Conservation (phyloP, 2,888 invertebrate species). For the Agrenia bidenticulata region DNA sequence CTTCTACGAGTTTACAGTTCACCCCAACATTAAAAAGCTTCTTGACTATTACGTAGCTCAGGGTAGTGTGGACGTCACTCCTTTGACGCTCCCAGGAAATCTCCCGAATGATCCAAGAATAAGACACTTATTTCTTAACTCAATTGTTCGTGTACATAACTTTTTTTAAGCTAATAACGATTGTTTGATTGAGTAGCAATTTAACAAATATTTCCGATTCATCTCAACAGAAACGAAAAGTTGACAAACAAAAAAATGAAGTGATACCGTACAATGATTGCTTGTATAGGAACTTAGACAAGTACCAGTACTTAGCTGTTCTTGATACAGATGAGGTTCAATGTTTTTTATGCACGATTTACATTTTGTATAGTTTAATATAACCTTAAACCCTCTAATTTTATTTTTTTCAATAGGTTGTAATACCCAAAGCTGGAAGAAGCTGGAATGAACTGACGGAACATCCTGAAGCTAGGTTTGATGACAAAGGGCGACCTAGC, state of each 20-base stretch:
- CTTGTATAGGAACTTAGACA: conserved; percentile 57
- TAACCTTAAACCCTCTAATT: no score
- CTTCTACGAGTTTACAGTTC: conserved; percentile 58
- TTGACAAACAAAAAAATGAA: conserved; percentile 58
- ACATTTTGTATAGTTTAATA: no score
- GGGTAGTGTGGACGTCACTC: conserved; percentile 53
- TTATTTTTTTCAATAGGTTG: conserved; percentile 44
- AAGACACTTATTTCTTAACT: conserved; percentile 34
- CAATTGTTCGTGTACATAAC: no score
- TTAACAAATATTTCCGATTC: no score
- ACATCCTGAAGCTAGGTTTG: no score
- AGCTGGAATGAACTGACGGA: conserved; percentile 54
- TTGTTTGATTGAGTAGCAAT: no score
- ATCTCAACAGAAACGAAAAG: no score
- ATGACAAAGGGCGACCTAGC: background rate
- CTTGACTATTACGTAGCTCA: conserved; percentile 52
- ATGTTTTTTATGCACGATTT: no score
- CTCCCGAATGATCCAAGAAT: conserved; percentile 56
- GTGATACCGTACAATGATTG: conserved; percentile 60
- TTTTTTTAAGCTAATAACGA: no score
- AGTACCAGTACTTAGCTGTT: conserved; percentile 56
- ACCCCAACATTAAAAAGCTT: conserved; percentile 56
- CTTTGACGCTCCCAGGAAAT: conserved; percentile 56
- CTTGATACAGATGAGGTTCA: conserved; percentile 58
- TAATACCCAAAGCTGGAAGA: conserved; percentile 55